Evolutionary conservation across 1,140 invertebrate species (phyloP).

Genomic region (Eriosoma lanigerum): DNA sequence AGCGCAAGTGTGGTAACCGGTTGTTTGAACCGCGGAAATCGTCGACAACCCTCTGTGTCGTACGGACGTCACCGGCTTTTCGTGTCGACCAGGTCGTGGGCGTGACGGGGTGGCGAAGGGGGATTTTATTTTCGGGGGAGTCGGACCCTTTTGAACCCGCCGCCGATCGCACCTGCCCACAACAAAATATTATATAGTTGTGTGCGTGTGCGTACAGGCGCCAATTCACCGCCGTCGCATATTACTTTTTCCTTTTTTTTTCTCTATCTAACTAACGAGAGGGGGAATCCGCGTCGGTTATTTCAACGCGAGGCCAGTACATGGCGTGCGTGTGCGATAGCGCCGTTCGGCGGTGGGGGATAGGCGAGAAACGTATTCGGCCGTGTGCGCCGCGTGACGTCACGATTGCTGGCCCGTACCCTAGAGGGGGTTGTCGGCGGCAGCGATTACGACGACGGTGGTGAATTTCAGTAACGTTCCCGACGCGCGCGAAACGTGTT

Average conservation of each 20-base stretch:
- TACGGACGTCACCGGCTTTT: neutral
- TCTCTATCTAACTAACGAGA: too few species aligned
- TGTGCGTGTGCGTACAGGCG: neutral
- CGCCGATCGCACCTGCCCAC: conserved; percentile 1
- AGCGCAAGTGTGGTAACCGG: neutral
- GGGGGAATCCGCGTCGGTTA: too few species aligned
- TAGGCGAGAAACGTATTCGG: neutral
- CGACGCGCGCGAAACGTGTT: conserved; percentile 42
- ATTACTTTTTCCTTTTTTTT: too few species aligned
- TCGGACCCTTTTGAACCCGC: conserved; percentile 7
- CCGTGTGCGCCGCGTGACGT: conserved; percentile 34
- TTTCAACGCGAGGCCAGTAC: neutral
- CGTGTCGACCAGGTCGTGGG: neutral
- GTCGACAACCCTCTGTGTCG: neutral
- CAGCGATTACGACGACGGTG: neutral
- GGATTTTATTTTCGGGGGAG: neutral
- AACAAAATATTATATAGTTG: too few species aligned
- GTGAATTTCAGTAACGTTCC: conserved; percentile 36
- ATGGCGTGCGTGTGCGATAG: neutral
- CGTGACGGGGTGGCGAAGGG: neutral
- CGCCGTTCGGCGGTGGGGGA: neutral
- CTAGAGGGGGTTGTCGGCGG: conserved; percentile 39
- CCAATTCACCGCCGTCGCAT: neutral
- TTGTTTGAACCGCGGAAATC: neutral
- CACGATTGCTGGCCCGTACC: conserved; percentile 32